Conservation (phyloP, 2,797 vertebrate species). For the Channa striata region DNA sequence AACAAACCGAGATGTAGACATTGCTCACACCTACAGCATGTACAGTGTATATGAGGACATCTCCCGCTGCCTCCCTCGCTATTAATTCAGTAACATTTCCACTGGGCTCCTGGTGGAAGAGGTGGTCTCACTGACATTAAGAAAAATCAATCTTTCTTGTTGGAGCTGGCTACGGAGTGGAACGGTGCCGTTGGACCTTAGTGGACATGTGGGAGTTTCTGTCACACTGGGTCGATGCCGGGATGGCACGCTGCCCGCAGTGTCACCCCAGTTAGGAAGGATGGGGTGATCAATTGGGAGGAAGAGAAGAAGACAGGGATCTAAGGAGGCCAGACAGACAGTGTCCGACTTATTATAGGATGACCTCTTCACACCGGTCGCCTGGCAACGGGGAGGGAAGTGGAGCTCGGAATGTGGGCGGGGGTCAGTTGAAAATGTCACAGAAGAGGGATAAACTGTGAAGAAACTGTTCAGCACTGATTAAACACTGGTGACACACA, state of each 20-base stretch:
- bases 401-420: slow-evolving; percentile 40
- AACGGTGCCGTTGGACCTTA: slow-evolving; percentile 52
- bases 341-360: slow-evolving; percentile 74
- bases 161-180: slow-evolving; percentile 45
- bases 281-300: slow-evolving; percentile 65
- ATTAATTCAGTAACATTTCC: slow-evolving; percentile 68
- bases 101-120: slow-evolving; percentile 47
- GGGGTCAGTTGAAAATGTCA: slow-evolving; percentile 64
- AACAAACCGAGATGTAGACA: slow-evolving; percentile 24
- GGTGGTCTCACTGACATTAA: slow-evolving; percentile 72
- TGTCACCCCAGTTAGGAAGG: slow-evolving; percentile 53
- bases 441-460: slow-evolving; percentile 40
- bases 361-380: slow-evolving; percentile 77
- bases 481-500: slow-evolving; percentile 38
- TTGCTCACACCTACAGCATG: slow-evolving; percentile 22
- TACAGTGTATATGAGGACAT: slow-evolving; percentile 31
- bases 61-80: slow-evolving; percentile 33
- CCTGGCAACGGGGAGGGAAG: slow-evolving; percentile 71
- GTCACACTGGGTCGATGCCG: slow-evolving; percentile 73
- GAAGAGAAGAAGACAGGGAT: slow-evolving; percentile 47
- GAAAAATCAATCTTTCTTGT: slow-evolving; percentile 70
- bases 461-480: slow-evolving; percentile 29
- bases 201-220: slow-evolving; percentile 68
- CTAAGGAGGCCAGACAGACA: slow-evolving; percentile 52
- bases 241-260: slow-evolving; percentile 69